A percentile compares a stretch with the other conserved stretches of the same genome.
Conservation (phyloP, 2,888 invertebrate species). For the Dasysyrphus albostriatus region DNA sequence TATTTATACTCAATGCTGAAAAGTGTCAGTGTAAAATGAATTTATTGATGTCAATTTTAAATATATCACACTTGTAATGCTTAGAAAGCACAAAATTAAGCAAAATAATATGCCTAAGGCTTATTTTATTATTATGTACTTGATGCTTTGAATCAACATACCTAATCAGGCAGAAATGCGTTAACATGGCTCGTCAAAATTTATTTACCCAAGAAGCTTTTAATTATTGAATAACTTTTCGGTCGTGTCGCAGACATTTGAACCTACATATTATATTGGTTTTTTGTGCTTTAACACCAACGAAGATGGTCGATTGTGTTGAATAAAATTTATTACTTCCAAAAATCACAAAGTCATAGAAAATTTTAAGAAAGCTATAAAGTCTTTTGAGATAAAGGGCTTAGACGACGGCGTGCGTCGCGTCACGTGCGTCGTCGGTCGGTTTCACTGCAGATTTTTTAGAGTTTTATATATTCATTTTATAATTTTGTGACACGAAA, state of each 20-base stretch:
- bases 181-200: slow-evolving; percentile 9
- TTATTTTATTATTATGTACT: slow-evolving; percentile 1
- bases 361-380: not conserved
- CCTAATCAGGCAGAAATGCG: slow-evolving; percentile 9
- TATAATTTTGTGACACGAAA: no score
- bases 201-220: slow-evolving; percentile 1
- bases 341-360: not conserved
- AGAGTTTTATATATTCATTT: no score
- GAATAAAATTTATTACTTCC: not conserved
- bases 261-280: slow-evolving; percentile 5
- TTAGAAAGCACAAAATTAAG: slow-evolving; percentile 35
- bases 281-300: not conserved
- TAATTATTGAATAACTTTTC: slow-evolving; percentile 1
- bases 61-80: slow-evolving; percentile 20
- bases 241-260: not conserved
- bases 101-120: slow-evolving; percentile 7
- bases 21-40: slow-evolving; percentile 2
- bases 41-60: slow-evolving; percentile 25
- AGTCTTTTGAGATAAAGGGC: not conserved
- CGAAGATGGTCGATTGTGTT: not conserved
- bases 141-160: slow-evolving; percentile 23
- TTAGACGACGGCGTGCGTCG: no score
- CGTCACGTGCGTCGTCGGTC: no score
- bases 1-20: slow-evolving; percentile 11
- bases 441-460: no score